Conservation (phyloP, 2,888 invertebrate genomes). For the Dione vanillae region DNA sequence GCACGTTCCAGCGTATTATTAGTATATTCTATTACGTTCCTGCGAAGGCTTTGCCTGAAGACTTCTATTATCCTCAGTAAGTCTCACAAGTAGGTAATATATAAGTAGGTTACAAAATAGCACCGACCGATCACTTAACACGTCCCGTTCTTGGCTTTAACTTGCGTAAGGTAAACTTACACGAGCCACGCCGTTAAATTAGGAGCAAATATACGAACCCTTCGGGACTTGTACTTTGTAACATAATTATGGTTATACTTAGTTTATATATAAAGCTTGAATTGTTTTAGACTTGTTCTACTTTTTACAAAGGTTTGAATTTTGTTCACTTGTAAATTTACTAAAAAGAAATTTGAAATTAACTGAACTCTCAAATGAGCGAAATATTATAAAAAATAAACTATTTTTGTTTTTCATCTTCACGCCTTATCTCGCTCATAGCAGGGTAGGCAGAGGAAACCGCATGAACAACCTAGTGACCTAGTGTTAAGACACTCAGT, state of each 20-base stretch:
- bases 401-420: too few species aligned
- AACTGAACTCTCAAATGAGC: too few species aligned
- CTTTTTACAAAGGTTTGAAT: too few species aligned
- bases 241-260: not conserved
- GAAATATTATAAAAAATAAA: too few species aligned
- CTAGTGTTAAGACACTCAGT: not conserved
- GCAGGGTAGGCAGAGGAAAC: not conserved
- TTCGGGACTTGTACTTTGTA: not conserved
- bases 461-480: too few species aligned
- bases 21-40: too few species aligned
- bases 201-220: slow-evolving; percentile 2
- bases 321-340: not conserved
- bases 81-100: not conserved
- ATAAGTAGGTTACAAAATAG: not conserved
- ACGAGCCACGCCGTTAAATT: slow-evolving; percentile 6
- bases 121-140: not conserved
- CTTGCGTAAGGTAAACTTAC: slow-evolving; percentile 3
- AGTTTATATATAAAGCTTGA: not conserved
- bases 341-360: too few species aligned
- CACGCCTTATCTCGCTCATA: not conserved
- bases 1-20: too few species aligned
- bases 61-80: too few species aligned
- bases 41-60: too few species aligned
- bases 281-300: not conserved
- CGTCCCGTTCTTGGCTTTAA: slow-evolving; percentile 5